These are phyloP conservation scores for Philhelius pedissequus DNA, from an alignment of 2,888 invertebrate species.

Conservation along the genomic window DNA sequence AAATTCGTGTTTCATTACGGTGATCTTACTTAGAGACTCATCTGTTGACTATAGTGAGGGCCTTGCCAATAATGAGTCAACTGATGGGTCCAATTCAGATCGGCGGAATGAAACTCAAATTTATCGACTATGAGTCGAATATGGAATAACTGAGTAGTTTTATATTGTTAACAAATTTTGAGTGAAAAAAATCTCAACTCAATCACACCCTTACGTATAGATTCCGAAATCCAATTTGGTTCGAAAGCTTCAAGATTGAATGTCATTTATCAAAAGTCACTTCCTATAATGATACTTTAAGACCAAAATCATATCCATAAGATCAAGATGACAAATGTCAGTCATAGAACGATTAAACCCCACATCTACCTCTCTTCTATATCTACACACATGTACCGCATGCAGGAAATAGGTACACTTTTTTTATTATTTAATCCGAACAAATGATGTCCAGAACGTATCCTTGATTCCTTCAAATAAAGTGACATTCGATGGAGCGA, in stretches of 20 bases:
- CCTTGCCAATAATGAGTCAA: too few relatives aligned
- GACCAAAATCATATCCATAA: slow-evolving; percentile 25
- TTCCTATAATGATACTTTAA: not conserved
- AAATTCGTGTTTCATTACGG: too few relatives aligned
- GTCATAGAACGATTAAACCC: not conserved
- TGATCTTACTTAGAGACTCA: too few relatives aligned
- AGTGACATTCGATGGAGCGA: slow-evolving; percentile 71
- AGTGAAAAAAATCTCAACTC: not conserved
- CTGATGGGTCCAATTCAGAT: too few relatives aligned
- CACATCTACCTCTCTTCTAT: not conserved
- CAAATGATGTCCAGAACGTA: slow-evolving; percentile 58
- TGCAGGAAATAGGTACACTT: slow-evolving; percentile 67
- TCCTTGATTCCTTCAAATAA: slow-evolving; percentile 38
- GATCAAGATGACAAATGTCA: slow-evolving; percentile 40
- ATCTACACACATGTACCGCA: slow-evolving; percentile 52
- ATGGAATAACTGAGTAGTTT: too few relatives aligned
- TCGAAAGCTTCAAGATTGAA: not conserved
- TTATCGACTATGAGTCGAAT: too few relatives aligned
- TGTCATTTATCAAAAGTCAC: not conserved
- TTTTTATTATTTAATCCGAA: slow-evolving; percentile 70
- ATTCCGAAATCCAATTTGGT: not conserved
- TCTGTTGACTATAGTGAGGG: too few relatives aligned
- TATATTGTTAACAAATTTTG: too few relatives aligned
- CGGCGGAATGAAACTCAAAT: too few relatives aligned
- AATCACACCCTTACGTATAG: not conserved